Base-by-base conservation (phyloP, 30 jellyfish, hydroid and myxozoan species). In the Turritopsis rubra region DNA sequence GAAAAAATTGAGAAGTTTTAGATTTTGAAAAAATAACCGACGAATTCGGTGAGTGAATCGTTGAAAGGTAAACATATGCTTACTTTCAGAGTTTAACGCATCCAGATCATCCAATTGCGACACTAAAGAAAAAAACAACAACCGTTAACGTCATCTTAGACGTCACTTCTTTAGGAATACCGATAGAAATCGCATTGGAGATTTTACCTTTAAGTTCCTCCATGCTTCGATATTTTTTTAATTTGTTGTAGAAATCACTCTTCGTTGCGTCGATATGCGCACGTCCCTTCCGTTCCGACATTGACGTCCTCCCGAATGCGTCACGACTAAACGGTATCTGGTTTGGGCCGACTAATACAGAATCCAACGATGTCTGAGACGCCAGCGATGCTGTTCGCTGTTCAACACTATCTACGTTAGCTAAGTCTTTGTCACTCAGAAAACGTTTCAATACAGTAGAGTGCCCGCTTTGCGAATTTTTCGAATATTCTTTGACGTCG, bases 221-320 rank as follows among this genome's bases (percentile, higher is more conserved):
- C 87, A 93, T 73, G 75, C 99, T 93, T 65, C 84, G 86, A 84
- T 80, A 89, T 76, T 89, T 88, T 87, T 93, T 93, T 77, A 93
- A 54, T 52, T 89, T 93, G 75, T 88, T 80, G 79, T 79, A 93
- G 41, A 88, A 84, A 26, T 90, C 93, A 30, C 96, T 93, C 87
- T 93, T 88, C 20, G 96, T 93, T 26, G 99, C 99, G 79, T 93
- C 99, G 41, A 93, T 83, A 75, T 93, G 99, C 28, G 97, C 99
- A 25, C 99, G 84, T 30, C 99, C 99, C 65, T 93, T 93, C 53
- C 97, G 31, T 77, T 93, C 99, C 16, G 99, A 93, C 95, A 93
- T 93, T 23, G 99, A 93, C 29, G 88, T 75, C 73, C 99, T 71
- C 4, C 99, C 99, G 66, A 93, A 93, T 1, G 97, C 99, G 72